These are phyloP conservation scores for Chloromyia formosa DNA, from an alignment of 2,888 invertebrate genomes.

Conservation along the genomic window DNA sequence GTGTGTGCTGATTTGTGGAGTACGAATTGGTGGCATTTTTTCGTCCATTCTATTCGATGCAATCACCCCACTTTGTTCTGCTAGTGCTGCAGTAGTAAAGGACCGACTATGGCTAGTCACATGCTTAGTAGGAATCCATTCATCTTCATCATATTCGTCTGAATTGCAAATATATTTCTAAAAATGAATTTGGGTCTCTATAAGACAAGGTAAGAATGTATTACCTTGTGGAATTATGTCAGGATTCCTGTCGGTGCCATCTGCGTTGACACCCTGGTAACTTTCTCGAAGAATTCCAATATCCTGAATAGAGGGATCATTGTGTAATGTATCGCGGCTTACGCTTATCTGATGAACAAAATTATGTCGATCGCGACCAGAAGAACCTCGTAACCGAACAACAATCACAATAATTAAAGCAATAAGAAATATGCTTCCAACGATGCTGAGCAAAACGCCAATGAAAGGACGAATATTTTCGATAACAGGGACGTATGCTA, in stretches of 20 bases:
- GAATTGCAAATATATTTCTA: background rate
- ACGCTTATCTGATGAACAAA: constrained; percentile 60
- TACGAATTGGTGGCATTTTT: constrained; percentile 59
- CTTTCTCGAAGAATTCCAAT: constrained; percentile 60
- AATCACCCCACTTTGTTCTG: constrained; percentile 63
- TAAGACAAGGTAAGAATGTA: constrained; percentile 29
- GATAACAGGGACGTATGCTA: constrained; percentile 64
- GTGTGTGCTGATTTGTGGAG: no score
- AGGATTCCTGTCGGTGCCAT: constrained; percentile 64
- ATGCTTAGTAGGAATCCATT: constrained; percentile 59
- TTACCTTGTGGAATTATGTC: constrained; percentile 64
- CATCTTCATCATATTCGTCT: constrained; percentile 63
- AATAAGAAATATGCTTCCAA: constrained; percentile 66
- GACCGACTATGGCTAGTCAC: constrained; percentile 60
- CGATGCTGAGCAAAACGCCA: constrained; percentile 67
- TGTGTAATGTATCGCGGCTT: constrained; percentile 59
- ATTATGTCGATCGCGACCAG: constrained; percentile 63
- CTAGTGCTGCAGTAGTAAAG: constrained; percentile 63
- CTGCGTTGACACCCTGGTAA: constrained; percentile 62
- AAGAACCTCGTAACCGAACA: constrained; percentile 65
- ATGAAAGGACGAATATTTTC: constrained; percentile 68
- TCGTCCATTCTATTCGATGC: constrained; percentile 61
- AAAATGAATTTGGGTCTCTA: constrained; percentile 32
- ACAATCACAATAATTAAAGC: constrained; percentile 66
- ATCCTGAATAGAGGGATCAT: constrained; percentile 61